Percentiles rank a stretch among this genome's conserved stretches.
Conservation (phyloP, 2,888 invertebrate genomes). For the Hirtodrosophila confusa region DNA sequence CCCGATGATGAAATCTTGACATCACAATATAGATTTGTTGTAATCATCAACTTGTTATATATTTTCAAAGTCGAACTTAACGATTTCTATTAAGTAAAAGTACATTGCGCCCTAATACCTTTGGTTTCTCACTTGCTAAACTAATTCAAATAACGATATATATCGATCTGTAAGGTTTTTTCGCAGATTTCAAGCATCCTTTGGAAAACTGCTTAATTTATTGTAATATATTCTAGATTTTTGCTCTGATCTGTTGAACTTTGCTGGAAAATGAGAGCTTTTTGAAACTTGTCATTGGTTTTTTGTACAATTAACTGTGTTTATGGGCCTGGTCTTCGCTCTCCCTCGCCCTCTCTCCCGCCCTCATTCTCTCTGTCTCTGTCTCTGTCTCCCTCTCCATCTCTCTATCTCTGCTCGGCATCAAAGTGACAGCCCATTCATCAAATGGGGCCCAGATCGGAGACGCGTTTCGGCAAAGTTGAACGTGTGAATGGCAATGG, state of each 20-base stretch:
- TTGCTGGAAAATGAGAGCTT: conserved; percentile 5
- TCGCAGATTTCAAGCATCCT: too few relatives aligned
- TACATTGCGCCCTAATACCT: too few relatives aligned
- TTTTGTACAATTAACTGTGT: too few relatives aligned
- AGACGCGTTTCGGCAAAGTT: conserved; percentile 45
- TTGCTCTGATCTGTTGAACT: neutral
- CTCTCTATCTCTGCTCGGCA: conserved; percentile 15
- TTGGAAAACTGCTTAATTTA: neutral
- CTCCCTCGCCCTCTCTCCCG: too few relatives aligned
- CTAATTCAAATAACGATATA: too few relatives aligned
- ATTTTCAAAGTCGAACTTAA: too few relatives aligned
- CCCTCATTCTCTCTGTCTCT: neutral
- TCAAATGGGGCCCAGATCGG: conserved; percentile 57
- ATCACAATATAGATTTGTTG: too few relatives aligned
- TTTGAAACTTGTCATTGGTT: conserved; percentile 12
- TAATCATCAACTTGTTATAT: too few relatives aligned
- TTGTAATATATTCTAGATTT: neutral
- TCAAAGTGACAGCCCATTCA: conserved; percentile 69
- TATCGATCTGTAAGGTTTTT: too few relatives aligned
- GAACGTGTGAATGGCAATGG: conserved; percentile 55
- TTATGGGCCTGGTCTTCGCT: neutral
- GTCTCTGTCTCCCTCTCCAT: neutral
- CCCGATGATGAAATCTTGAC: too few relatives aligned
- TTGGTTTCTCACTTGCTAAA: too few relatives aligned
- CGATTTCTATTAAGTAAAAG: too few relatives aligned